Evolutionary conservation across 2,797 vertebrate species (phyloP).

Genomic region (Holocentrus rufus): DNA sequence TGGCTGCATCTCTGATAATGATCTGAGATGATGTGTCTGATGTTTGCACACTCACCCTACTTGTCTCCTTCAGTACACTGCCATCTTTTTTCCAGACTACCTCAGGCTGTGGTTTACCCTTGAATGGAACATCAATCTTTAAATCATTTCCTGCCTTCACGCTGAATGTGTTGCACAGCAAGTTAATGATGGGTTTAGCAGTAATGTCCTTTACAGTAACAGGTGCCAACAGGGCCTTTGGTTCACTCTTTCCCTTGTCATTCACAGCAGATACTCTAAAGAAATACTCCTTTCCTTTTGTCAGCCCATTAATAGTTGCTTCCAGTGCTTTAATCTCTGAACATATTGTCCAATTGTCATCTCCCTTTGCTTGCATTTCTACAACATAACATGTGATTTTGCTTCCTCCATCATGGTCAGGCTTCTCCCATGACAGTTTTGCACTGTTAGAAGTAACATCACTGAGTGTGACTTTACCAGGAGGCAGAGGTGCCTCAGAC

Average conservation of each 20-base stretch:
- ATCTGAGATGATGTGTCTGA: constrained; percentile 88
- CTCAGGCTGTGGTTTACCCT: constrained; percentile 87
- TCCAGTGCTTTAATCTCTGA: constrained; percentile 89
- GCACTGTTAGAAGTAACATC: constrained; percentile 89
- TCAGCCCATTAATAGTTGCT: constrained; percentile 87
- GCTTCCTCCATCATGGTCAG: constrained; percentile 96
- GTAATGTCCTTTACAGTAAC: constrained; percentile 90
- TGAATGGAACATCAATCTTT: constrained; percentile 93
- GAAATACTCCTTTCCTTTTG: constrained; percentile 89
- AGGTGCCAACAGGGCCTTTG: constrained; percentile 87
- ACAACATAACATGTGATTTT: constrained; percentile 93
- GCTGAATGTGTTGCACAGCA: constrained; percentile 90
- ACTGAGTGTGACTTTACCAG: constrained; percentile 89
- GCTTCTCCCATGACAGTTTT: constrained; percentile 95
- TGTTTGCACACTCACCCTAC: constrained; percentile 89
- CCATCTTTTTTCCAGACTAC: constrained; percentile 92
- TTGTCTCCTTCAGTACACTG: constrained; percentile 90
- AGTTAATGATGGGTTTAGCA: constrained; percentile 87
- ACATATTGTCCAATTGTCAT: constrained; percentile 91
- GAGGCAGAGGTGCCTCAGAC: constrained; percentile 90
- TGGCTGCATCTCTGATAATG: constrained; percentile 89
- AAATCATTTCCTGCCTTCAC: constrained; percentile 94
- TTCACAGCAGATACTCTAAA: constrained; percentile 94
- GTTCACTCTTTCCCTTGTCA: constrained; percentile 96
- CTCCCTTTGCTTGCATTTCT: constrained; percentile 94